Percentiles rank a stretch among this genome's conserved stretches.
These are phyloP conservation scores for Crypturellus tataupa DNA, from an alignment of 2,797 vertebrate species.

Conservation along the genomic window DNA sequence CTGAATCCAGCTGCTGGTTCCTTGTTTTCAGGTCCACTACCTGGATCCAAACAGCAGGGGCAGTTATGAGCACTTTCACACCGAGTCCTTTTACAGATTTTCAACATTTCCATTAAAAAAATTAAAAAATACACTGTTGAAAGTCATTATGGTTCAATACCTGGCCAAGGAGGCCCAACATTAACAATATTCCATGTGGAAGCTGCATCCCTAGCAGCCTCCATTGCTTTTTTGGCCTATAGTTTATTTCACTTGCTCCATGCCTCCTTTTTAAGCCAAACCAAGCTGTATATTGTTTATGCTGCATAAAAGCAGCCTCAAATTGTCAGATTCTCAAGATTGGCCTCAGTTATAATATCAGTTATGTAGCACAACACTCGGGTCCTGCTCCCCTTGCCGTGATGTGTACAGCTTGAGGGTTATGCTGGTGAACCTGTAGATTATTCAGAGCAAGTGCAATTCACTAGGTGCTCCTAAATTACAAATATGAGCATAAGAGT, in stretches of 20 bases:
- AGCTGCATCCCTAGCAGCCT: neutral
- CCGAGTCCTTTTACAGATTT: neutral
- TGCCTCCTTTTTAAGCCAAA: neutral
- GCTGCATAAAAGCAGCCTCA: neutral
- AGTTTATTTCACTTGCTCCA: neutral
- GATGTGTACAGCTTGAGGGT: neutral
- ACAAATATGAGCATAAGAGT: neutral
- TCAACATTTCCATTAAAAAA: neutral
- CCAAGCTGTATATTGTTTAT: neutral
- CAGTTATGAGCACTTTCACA: neutral
- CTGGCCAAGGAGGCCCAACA: neutral
- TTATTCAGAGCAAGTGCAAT: neutral
- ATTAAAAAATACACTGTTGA: neutral
- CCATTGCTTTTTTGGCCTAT: neutral
- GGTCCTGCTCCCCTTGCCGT: neutral
- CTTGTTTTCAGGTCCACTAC: conserved; percentile 85
- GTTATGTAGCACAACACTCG: neutral
- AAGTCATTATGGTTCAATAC: neutral
- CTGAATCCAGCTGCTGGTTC: conserved; percentile 86
- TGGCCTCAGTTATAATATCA: neutral
- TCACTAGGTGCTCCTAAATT: neutral
- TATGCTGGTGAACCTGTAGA: rapidly evolving
- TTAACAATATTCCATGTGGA: rapidly evolving
- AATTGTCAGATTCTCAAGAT: neutral
- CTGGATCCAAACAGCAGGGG: conserved; percentile 75